phyloP scores from a whole-genome alignment of 2,888 invertebrate genomes.

The Macrophya annulata region DNA sequence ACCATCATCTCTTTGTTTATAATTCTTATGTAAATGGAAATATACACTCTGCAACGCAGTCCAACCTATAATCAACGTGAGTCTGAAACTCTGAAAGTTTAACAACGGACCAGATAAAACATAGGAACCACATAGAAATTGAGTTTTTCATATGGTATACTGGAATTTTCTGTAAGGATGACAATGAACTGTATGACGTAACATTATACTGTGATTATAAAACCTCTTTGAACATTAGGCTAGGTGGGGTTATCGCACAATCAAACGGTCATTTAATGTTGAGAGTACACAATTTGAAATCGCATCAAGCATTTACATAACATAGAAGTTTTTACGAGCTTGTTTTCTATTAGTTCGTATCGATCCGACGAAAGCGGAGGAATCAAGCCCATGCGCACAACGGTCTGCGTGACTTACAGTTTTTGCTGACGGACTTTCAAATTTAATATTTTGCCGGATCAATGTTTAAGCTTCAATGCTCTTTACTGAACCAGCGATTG shows the following conservation, averaged over 20 bases:
- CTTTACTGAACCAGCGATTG: background rate
- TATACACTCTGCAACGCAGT: too few relatives aligned
- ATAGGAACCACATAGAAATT: too few relatives aligned
- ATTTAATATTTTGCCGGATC: background rate
- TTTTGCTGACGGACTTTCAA: background rate
- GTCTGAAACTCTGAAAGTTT: too few relatives aligned
- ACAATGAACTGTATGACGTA: background rate
- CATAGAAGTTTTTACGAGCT: background rate
- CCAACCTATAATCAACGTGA: too few relatives aligned
- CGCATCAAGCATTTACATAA: background rate
- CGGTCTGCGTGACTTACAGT: background rate
- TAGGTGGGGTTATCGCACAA: background rate
- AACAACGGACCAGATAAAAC: too few relatives aligned
- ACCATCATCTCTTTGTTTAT: too few relatives aligned
- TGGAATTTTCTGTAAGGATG: too few relatives aligned
- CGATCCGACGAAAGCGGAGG: background rate
- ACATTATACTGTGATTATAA: background rate
- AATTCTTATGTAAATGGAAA: too few relatives aligned
- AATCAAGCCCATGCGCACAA: background rate
- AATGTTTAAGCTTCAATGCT: background rate
- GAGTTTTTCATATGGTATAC: too few relatives aligned
- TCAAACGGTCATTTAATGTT: background rate
- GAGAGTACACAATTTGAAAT: background rate
- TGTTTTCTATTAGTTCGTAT: slow-evolving; percentile 1
- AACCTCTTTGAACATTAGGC: background rate